Conservation (phyloP, 2,888 invertebrate species). For the Metalampra italica region DNA sequence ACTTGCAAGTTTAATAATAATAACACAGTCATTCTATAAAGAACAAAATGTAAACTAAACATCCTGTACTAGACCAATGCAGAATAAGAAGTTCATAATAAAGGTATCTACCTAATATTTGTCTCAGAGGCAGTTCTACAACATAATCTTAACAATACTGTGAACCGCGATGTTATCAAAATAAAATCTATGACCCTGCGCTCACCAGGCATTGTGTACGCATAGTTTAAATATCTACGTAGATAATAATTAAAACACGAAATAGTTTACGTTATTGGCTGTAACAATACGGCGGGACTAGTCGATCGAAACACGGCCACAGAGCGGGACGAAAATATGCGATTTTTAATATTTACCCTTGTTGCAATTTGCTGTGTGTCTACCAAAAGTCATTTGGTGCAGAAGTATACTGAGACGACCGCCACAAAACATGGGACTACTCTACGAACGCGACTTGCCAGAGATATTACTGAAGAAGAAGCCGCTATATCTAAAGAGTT, state of each 20-base stretch:
- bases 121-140: not conserved
- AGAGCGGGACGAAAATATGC: constrained; percentile 36
- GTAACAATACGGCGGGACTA: constrained; percentile 36
- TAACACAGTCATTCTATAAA: too few species aligned
- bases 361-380: constrained; percentile 12
- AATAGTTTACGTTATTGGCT: constrained; percentile 47
- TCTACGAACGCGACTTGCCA: constrained; percentile 29
- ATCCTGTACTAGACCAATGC: too few species aligned
- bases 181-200: constrained; percentile 33
- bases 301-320: constrained; percentile 28
- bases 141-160: not conserved
- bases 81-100: too few species aligned
- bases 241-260: constrained; percentile 48
- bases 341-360: constrained; percentile 26
- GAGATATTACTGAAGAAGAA: constrained; percentile 30
- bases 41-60: too few species aligned
- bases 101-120: not conserved
- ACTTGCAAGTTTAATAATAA: too few species aligned
- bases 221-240: constrained; percentile 37
- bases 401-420: not conserved
- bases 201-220: constrained; percentile 24
- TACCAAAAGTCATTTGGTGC: not conserved
- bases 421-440: not conserved
- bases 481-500: constrained; percentile 29
- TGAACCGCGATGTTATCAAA: constrained; percentile 24